Evolutionary conservation across 1,140 invertebrate genomes (phyloP), one percentile per base, ranked within the genome.

Genomic region (Drosophila baimaii): DNA sequence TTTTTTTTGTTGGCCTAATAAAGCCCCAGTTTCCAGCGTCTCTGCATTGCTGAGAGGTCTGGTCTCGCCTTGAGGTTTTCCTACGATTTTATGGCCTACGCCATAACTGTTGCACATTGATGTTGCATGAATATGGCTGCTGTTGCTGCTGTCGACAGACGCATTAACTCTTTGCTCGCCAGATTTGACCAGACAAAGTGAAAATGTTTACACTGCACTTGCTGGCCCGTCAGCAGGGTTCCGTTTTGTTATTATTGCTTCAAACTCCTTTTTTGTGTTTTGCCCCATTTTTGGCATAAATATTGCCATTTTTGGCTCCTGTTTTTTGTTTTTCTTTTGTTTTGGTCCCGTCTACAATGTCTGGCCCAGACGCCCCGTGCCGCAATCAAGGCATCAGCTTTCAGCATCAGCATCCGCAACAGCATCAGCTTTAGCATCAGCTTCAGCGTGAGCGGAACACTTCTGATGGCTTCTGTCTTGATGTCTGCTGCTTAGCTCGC

Each of bases 181-280:
- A 17, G 39, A 68, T 69, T 55, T 64, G 27, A 15, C 57, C 65
- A 65, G 75, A 78, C 76, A 75, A 59, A 79, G 70, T 75, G 70
- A 79, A 81, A 81, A 65, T 81, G 77, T 81, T 81, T 81, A 52
- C 79, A 57, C 61, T 66, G 55, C 77, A 80, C 77, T 80, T 52
- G 49, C 8, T 47, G 71, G 33, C 56, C 56, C 39, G 43, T 35
- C 69, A 78, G 62, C 56, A 41, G 29, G 51, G 21, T 62, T 66
- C 23, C 39, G 27, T 52, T 66, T 44, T 51, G 35, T 62, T 65
- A 52, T 44, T 75, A 46, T 74, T 56, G 56, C 41, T 27, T 3
- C 27, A 27, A 4, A 23, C 46, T 37, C 9, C 19, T 46, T n/a
- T 31, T 37, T 43, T 52, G 33, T 52, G 33, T 59, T 51, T 43